Percentiles rank a stretch among this genome's conserved stretches.
Conservation (phyloP, 2,888 invertebrate genomes). For the Tenthredo mesomela region DNA sequence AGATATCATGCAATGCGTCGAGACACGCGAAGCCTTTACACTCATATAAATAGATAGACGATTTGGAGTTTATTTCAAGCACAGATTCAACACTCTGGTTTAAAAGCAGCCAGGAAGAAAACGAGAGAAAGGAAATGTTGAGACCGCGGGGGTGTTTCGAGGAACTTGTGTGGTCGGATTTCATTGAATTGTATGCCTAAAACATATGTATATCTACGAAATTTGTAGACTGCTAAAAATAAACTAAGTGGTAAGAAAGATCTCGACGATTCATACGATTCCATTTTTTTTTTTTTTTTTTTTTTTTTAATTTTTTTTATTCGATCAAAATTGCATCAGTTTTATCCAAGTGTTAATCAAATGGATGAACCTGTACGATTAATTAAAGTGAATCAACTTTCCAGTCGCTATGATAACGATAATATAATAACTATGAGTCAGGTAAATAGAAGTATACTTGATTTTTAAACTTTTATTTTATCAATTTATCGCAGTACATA, state of each 20-base stretch:
- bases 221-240: neutral
- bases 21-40: slow-evolving; percentile 36
- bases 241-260: neutral
- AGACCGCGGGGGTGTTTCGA: slow-evolving; percentile 35
- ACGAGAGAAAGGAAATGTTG: slow-evolving; percentile 24
- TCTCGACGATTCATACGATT: neutral
- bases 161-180: slow-evolving; percentile 3
- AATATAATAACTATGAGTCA: neutral
- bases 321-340: neutral
- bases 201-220: no score
- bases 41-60: slow-evolving; percentile 50
- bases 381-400: neutral
- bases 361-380: neutral
- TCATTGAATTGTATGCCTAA: neutral
- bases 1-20: slow-evolving; percentile 15
- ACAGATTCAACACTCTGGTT: slow-evolving; percentile 33
- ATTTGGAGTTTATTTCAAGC: slow-evolving; percentile 53
- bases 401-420: neutral
- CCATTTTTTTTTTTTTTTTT: neutral
- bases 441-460: neutral
- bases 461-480: neutral
- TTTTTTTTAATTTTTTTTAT: neutral
- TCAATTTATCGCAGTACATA: neutral
- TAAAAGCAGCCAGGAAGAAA: slow-evolving; percentile 44
- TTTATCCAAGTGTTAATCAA: no score